Base-by-base conservation (phyloP, 1,140 invertebrate species). In the Drosophila oshimai region DNA sequence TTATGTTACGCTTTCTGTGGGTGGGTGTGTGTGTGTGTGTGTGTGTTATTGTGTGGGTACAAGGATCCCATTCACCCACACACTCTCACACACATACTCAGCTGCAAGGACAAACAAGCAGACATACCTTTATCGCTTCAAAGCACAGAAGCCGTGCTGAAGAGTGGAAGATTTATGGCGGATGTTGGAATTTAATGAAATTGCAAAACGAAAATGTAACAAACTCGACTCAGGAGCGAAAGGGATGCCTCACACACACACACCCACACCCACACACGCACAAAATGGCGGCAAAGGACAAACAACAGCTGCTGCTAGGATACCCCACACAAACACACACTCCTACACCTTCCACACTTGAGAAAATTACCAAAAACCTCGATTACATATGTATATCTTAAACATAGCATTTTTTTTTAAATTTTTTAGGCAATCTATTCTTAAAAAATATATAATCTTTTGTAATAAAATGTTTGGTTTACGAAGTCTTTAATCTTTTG, bases 171-270 rank as follows among this genome's bases (percentile, higher is more conserved):
- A 89, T 89, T 89, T 89, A 89, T 89, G 87, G 84, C 86, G 86
- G 86, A 89, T 89, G 84, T 74, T 89, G 84, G 84, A 89, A 89
- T 89, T 89, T 89, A 89, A 89, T 89, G 84, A 89, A 89, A 89
- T 89, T 89, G 84, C 84, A 89, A 89, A 89, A 89, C 84, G 86
- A 89, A 89, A 89, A 89, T 89, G 81, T 87, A 81, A 74, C 81
- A 87, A 81, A 75, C 57, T 61, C 64, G 51, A 64, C 58, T 65
- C 33, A 34, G 55, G 18, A 46, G 41, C 24, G 55, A 29, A 37
- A 46, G 61, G 60, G 60, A 61, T 47, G 50, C 57, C 49, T 46
- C 28, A 60, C 22, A 60, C 46, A 55, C 44, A 64, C 41, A 51
- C 47, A 60, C 49, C 58, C 2, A 46, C n/a, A 58, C 28, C 34